Percentiles rank a stretch among this genome's conserved stretches.
These are phyloP conservation scores for Notoglanidium macrostoma DNA, from an alignment of 2,797 vertebrate genomes.

Conservation along the genomic window DNA sequence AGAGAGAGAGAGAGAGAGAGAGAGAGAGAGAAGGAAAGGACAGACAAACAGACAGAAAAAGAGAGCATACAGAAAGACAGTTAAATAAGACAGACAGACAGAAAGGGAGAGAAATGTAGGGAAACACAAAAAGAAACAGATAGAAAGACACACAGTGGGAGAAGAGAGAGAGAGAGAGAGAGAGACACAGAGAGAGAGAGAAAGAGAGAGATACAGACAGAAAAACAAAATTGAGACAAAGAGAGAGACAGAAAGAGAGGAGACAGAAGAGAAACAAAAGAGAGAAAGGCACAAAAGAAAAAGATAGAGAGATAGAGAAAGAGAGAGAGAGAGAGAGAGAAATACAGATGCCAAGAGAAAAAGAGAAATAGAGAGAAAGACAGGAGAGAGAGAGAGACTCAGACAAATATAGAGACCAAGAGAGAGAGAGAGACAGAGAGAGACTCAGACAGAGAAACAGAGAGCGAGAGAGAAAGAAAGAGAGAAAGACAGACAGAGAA, in stretches of 20 bases:
- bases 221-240: neutral
- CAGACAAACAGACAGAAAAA: neutral
- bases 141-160: too few species aligned
- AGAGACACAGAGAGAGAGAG: neutral
- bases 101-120: neutral
- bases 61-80: neutral
- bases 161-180: neutral
- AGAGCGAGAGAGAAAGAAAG: neutral
- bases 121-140: neutral
- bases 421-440: neutral
- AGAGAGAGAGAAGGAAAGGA: neutral
- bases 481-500: neutral
- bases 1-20: neutral
- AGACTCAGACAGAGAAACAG: neutral
- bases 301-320: neutral
- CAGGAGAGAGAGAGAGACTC: neutral
- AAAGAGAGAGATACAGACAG: neutral
- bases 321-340: neutral
- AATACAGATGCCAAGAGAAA: neutral
- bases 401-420: neutral
- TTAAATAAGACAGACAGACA: neutral
- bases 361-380: neutral
- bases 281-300: neutral
- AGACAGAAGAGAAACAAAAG: neutral
- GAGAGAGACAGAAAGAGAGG: neutral